Evolutionary conservation across 2,797 vertebrate species (phyloP), one percentile per base, ranked within the genome.

Genomic region (Lagorchestes hirsutus): DNA sequence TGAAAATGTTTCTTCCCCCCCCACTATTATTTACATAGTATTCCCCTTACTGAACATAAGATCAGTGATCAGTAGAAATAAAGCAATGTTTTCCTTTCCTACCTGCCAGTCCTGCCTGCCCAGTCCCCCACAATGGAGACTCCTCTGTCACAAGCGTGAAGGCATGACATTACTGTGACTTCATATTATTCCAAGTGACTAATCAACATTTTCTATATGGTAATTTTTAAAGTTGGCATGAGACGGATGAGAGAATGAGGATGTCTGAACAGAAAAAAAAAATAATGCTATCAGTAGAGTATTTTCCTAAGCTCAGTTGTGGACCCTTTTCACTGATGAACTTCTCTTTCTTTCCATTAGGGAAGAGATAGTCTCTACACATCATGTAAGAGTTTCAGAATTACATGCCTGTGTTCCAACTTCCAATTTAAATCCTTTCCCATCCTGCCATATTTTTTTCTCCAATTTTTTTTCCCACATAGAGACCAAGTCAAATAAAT

Each of bases 141-240:
- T 93, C n/a, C 1, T 92, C 40, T 54, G 0, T 91, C 6, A 0
- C 50, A 74, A 97, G 91, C 55, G 95, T 24, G 90, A 27, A 95
- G n/a, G 13, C 28, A 9, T 93, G 50, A 28, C 2, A 18, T 93
- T 54, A 95, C 92, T 92, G 0, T 97, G 92, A 97, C 55, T 58
- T 92, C 46, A 94, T 94, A 28, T 90, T 46, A 91, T 96, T 97
- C 56, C 54, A 11, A 97, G 87, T 90, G 11, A 46, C 11, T 91
- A 90, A 90, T 3, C 62, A 95, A 90, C 67, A 82, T 28, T 97
- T 97, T 96, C 91, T 94, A 0, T 90, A 57, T 67, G n/a, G 57
- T 93, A 91, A 92, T 94, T 97, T 91, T 59, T 93, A 22, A 96
- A 96, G 50, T 93, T 95, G 22, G 97, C 55, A 92, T 2, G 5